Evolutionary conservation across 2,797 vertebrate species (phyloP), one percentile per base, ranked within the genome.

Genomic region (Octomys mimax): DNA sequence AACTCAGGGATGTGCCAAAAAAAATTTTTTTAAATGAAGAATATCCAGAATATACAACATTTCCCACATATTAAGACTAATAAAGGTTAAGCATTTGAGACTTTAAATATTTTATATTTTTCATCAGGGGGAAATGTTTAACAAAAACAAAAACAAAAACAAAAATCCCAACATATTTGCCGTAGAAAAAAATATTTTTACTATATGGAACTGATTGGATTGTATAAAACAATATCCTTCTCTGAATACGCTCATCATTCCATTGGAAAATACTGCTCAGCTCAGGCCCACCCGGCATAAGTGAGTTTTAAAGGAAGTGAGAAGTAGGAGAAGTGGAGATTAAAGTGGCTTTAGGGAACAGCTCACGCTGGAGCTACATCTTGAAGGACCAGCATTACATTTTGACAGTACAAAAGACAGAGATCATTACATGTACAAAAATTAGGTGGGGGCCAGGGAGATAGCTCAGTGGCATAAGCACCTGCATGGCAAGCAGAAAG

Each of bases 21-120:
- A 91, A 89, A 77, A 26, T 39, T 87, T 96, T 39, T 62, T 82
- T 28, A 71, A n/a, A 57, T 22, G 57, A 82, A 95, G 90, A 89
- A 70, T 39, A 94, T 21, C 4, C 46, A 57, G 7, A 93, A 92
- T 88, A 83, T 11, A 79, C n/a, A 95, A 46, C 92, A 75, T 52
- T 64, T 54, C 54, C 33, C 8, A 64, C 24, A 79, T 54, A 31
- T 33, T 62, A 66, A 85, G 26, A 26, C 14, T 91, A 83, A 71
- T 81, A 4, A 86, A 84, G 1, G 22, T 49, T 24, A 86, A 24
- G 33, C 26, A 95, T 70, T 46, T 89, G 71, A 77, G 66, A 91
- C n/a, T 49, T 84, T 82, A 82, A 84, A 52, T 39, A 92, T 49
- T 57, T 94, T 83, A 54, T 85, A 6, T 64, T 64, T 54, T 4